phyloP scores from a whole-genome alignment of 2,113 vertebrate species.

The Smithornis capensis region DNA sequence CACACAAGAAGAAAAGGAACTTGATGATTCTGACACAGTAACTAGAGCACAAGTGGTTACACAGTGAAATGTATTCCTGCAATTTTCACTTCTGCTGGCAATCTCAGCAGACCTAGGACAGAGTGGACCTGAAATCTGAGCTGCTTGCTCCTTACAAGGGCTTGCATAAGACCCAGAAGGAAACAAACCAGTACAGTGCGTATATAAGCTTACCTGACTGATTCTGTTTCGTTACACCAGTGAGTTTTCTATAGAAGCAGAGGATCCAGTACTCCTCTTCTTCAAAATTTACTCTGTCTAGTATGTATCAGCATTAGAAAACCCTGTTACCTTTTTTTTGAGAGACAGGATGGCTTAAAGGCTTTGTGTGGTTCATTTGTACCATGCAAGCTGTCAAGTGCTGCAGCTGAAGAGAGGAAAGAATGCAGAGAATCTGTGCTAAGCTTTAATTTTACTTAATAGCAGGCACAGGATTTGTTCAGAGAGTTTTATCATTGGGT shows the following conservation, averaged over 20 bases:
- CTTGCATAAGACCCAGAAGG: not conserved
- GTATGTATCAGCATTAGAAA: not conserved
- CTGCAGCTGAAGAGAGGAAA: conserved; percentile 14
- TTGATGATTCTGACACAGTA: not conserved
- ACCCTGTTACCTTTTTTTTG: not conserved
- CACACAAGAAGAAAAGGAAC: not conserved
- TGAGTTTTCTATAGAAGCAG: not conserved
- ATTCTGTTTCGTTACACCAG: not conserved
- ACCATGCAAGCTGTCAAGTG: conserved; percentile 37
- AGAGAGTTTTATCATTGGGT: conserved; percentile 28
- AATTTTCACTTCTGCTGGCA: not conserved
- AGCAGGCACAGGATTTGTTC: conserved; percentile 10
- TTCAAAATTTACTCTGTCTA: not conserved
- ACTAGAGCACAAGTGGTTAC: not conserved
- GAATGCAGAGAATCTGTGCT: conserved; percentile 44
- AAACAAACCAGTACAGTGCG: not conserved
- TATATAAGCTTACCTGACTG: not conserved
- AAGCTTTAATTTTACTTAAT: conserved; percentile 48
- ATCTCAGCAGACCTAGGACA: not conserved
- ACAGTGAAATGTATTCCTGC: not conserved
- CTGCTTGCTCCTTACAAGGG: conserved; percentile 6
- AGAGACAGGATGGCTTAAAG: not conserved
- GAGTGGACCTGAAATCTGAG: not conserved
- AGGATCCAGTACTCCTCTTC: not conserved
- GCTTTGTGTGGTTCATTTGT: conserved; percentile 36